A percentile compares a stretch with the other conserved stretches of the same genome.
Evolutionary conservation across 2,797 vertebrate genomes (phyloP).

Genomic region (Thripadectes ignobilis): DNA sequence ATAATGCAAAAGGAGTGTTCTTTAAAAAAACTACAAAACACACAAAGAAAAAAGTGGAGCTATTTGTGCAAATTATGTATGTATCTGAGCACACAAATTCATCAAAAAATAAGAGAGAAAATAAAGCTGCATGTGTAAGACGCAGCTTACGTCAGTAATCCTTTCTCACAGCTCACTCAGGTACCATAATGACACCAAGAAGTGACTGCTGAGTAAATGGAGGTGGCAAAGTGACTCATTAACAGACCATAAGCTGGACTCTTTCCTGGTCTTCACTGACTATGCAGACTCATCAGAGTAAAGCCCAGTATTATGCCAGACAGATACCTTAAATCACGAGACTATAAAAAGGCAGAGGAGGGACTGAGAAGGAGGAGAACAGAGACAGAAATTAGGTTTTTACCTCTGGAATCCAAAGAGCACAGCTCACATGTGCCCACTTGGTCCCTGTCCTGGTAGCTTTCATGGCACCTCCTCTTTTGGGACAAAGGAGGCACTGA

Average conservation of each 20-base stretch:
- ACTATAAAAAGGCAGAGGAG: not conserved
- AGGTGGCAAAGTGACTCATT: not conserved
- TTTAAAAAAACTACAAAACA: not conserved
- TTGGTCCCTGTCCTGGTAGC: conserved; percentile 92
- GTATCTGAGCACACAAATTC: not conserved
- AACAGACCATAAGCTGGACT: not conserved
- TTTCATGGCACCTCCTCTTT: conserved; percentile 98
- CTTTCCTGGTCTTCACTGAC: not conserved
- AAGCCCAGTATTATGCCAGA: not conserved
- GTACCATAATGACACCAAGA: not conserved
- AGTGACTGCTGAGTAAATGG: not conserved
- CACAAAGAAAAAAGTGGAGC: not conserved
- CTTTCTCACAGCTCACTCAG: not conserved
- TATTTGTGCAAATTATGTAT: not conserved
- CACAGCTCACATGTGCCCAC: conserved; percentile 98
- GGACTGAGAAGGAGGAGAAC: accelerated
- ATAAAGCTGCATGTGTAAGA: not conserved
- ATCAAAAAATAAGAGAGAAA: not conserved
- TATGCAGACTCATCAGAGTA: not conserved
- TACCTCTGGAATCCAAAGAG: conserved; percentile 99
- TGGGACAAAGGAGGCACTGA: conserved; percentile 94
- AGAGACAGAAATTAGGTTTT: not conserved
- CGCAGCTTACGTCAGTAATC: not conserved
- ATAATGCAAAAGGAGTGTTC: accelerated
- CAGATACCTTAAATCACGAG: not conserved